phyloP scores from a whole-genome alignment of 2,888 invertebrate genomes.

The Philonicus albiceps region DNA sequence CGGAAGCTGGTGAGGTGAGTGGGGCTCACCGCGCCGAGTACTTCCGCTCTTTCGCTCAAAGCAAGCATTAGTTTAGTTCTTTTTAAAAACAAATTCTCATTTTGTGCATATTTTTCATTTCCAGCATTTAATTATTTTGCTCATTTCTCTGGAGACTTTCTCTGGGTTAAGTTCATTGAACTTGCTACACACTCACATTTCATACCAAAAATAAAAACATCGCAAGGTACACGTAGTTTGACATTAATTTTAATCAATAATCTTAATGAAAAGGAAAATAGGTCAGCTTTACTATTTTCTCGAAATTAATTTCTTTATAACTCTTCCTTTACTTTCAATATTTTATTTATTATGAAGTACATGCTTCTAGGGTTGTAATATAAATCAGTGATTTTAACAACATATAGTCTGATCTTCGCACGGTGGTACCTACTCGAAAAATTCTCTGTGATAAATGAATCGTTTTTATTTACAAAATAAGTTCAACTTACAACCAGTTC shows the following conservation, averaged over 20 bases:
- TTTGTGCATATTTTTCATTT: neutral
- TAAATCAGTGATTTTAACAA: no score
- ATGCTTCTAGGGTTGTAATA: no score
- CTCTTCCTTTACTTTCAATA: neutral
- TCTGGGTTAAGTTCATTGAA: neutral
- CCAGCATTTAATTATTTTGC: neutral
- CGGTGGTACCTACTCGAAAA: no score
- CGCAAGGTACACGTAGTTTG: neutral
- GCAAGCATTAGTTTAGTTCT: neutral
- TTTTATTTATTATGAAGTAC: neutral
- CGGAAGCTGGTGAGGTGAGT: neutral
- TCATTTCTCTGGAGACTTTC: neutral
- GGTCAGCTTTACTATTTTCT: neutral
- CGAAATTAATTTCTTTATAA: neutral
- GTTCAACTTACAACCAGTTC: no score
- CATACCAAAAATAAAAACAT: neutral
- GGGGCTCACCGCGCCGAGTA: neutral
- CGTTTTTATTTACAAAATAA: no score
- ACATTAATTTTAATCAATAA: neutral
- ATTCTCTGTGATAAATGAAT: no score
- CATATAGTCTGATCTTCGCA: no score
- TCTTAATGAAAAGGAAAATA: neutral
- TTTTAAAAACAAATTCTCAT: neutral
- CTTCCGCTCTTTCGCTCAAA: neutral
- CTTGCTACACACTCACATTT: neutral